phyloP scores from a whole-genome alignment of 2,888 invertebrate genomes.

The Drosophila testacea region DNA sequence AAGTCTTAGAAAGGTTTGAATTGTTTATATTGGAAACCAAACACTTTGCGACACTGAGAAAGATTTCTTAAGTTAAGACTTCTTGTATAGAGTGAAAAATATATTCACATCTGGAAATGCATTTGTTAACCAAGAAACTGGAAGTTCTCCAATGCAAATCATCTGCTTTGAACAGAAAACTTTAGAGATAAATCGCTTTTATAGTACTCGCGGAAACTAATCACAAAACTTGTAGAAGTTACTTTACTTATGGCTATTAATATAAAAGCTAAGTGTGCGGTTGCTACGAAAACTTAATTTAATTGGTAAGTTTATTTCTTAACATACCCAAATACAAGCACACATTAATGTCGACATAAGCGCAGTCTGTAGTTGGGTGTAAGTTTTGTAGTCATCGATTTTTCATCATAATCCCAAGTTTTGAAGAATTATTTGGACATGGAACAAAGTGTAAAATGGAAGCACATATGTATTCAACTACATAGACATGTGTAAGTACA shows the following conservation, averaged over 20 bases:
- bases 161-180: background rate
- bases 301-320: background rate
- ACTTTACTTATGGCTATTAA: background rate
- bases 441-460: conserved; percentile 29
- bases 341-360: background rate
- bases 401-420: conserved; percentile 30
- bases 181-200: background rate
- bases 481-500: background rate
- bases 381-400: conserved; percentile 33
- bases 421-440: conserved; percentile 29
- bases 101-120: background rate
- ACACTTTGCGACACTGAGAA: background rate
- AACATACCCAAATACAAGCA: background rate
- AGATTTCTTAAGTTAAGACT: background rate
- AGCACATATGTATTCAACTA: conserved; percentile 3
- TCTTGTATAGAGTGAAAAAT: background rate
- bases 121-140: background rate
- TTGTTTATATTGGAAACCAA: no score
- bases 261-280: background rate
- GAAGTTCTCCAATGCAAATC: background rate
- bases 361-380: conserved; percentile 5
- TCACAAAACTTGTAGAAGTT: conserved; percentile 2
- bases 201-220: background rate
- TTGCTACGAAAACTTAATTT: background rate
- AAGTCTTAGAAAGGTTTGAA: background rate